phyloP scores from a whole-genome alignment of 2,888 invertebrate genomes.

The Cecidostiba fungosa region DNA sequence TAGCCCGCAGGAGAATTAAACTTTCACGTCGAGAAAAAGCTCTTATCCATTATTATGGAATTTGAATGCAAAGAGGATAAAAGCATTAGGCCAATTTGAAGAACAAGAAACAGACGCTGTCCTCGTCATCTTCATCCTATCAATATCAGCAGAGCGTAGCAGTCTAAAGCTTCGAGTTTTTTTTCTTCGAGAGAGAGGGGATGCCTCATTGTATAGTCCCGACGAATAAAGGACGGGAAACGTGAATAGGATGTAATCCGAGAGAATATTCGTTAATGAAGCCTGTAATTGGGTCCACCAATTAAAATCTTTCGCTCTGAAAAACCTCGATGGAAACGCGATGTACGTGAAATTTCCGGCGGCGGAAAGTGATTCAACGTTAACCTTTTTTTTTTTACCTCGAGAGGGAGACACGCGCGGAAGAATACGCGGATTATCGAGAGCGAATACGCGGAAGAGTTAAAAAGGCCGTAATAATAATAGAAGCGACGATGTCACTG shows the following conservation, averaged over 20 bases:
- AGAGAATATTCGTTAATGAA: slow-evolving; percentile 40
- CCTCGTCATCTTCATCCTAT: not conserved
- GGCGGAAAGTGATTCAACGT: slow-evolving; percentile 11
- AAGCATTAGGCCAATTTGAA: not conserved
- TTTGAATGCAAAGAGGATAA: not conserved
- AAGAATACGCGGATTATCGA: slow-evolving; percentile 7
- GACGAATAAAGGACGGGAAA: not conserved
- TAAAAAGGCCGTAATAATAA: not conserved
- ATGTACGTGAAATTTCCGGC: slow-evolving; percentile 1
- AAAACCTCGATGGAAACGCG: slow-evolving; percentile 10
- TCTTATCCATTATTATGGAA: not conserved
- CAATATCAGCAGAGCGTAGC: not conserved
- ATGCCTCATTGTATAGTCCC: not conserved
- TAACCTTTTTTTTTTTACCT: slow-evolving; percentile 14
- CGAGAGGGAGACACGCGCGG: not conserved
- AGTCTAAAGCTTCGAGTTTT: not conserved
- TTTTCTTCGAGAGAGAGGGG: not conserved
- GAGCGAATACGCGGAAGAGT: not conserved
- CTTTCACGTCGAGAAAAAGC: not conserved
- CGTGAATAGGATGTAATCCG: slow-evolving; percentile 3
- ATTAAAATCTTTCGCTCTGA: slow-evolving; percentile 58
- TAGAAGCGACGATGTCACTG: not conserved
- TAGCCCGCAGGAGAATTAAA: not conserved
- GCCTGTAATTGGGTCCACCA: slow-evolving; percentile 23
- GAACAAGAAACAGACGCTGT: not conserved